Base-by-base conservation (phyloP, 2,888 invertebrate species). In the Eumerus sabulonum region DNA sequence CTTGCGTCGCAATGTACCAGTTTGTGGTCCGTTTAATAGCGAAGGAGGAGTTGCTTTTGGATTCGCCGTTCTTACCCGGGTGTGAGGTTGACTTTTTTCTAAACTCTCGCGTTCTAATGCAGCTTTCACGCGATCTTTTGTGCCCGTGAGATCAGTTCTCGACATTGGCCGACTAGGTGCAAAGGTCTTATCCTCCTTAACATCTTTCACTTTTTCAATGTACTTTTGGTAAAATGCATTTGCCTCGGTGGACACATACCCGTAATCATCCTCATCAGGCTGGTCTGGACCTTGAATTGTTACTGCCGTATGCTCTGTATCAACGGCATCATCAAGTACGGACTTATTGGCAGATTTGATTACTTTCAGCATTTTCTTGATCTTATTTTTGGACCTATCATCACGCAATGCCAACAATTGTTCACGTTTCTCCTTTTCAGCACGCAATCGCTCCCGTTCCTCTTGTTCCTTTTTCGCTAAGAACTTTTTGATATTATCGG, bases 331-430 rank as follows among this genome's bases (percentile, higher is more conserved):
- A 47, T 92, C 93, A 81, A 96, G 89, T 1, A 94, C 96, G 1
- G 96, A 93, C 86, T 96, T 96, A 86, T 96, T 96, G 0, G 96
- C 96, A 5, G 96, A 95, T 88, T 96, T 97, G 9, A 96, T 96
- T 0, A 95, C 93, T 89, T 96, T 96, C 44, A 96, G 89, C 91
- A 94, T 94, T 85, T 94, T 94, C 68, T 92, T 93, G 66, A 95
- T 94, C 84, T 94, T 92, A 83, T 93, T 92, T 82, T 93, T 91
- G 0, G 94, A 92, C 85, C 94, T 95, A 14, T 92, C 92, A 86
- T 95, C 94, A 18, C 94, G 90, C 89, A 92, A 90, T 0, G 93
- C 92, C 40, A 92, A 85, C 51, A 94, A 85, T 67, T 92, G 92
- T 0, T 94, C 92, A 56, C 92, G 91, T 85, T 93, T 94, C 83